Conservation (phyloP, 2,113 vertebrate species). For the Bothrops jararaca region DNA sequence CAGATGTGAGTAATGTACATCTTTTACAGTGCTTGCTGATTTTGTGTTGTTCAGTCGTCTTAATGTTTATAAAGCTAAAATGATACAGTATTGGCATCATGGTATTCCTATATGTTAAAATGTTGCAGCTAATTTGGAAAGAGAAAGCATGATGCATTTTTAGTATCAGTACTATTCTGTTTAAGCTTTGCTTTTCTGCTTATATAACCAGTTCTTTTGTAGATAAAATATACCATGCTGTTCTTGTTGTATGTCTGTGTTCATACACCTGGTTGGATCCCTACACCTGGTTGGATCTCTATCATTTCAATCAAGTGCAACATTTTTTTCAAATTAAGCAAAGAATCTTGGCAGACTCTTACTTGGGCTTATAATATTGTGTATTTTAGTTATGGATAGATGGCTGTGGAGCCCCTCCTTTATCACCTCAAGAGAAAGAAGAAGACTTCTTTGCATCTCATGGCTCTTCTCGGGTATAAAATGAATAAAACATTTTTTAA, state of each 20-base stretch:
- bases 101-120: neutral
- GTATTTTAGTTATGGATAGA: constrained; percentile 87
- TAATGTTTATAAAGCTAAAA: neutral
- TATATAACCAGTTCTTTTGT: neutral
- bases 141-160: neutral
- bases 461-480: constrained; percentile 63
- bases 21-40: neutral
- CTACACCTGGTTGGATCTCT: neutral
- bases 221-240: neutral
- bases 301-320: too few species aligned
- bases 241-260: neutral
- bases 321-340: neutral
- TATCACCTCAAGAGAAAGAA: constrained; percentile 79
- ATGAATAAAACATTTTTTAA: neutral
- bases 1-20: constrained; percentile 75
- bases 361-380: neutral
- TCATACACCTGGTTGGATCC: neutral
- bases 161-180: neutral
- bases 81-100: neutral
- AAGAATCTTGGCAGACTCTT: neutral
- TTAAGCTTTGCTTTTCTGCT: neutral
- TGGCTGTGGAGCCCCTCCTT: constrained; percentile 67
- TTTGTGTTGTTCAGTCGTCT: neutral
- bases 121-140: neutral
- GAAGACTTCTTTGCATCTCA: constrained; percentile 91